Percentiles rank a stretch among this genome's conserved stretches.
Evolutionary conservation across 2,888 invertebrate species (phyloP).

Genomic region (Cephus sareptanus): DNA sequence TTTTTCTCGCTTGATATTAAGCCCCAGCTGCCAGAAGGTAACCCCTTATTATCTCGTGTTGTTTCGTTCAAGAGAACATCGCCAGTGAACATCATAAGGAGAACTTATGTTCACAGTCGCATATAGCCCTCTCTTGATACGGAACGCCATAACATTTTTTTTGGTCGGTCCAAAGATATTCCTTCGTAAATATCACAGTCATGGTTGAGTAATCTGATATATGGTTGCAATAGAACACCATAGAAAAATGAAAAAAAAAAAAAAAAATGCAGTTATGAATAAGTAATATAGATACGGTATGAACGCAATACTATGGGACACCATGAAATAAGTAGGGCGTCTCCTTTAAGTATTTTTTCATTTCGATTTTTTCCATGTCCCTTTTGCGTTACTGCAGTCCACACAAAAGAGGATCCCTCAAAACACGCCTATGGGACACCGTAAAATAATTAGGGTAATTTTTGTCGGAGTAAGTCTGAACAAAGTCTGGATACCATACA

Average conservation of each 20-base stretch:
- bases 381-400: neutral
- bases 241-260: neutral
- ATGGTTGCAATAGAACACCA: neutral
- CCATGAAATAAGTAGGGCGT: neutral
- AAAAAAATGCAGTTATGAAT: neutral
- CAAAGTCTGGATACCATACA: neutral
- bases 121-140: neutral
- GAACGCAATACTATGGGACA: neutral
- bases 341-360: neutral
- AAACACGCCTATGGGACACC: neutral
- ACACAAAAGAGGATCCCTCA: neutral
- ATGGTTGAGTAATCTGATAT: neutral
- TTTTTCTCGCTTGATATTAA: neutral
- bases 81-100: neutral
- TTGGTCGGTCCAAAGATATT: neutral
- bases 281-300: neutral
- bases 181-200: neutral
- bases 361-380: neutral
- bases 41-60: neutral
- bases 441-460: neutral
- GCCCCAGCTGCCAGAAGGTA: neutral
- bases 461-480: neutral
- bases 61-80: neutral
- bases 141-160: neutral
- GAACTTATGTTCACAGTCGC: neutral